Percentiles rank a stretch among this genome's conserved stretches.
These are phyloP conservation scores for Discoglossus pictus DNA, from an alignment of 2,797 vertebrate genomes.

Conservation along the genomic window DNA sequence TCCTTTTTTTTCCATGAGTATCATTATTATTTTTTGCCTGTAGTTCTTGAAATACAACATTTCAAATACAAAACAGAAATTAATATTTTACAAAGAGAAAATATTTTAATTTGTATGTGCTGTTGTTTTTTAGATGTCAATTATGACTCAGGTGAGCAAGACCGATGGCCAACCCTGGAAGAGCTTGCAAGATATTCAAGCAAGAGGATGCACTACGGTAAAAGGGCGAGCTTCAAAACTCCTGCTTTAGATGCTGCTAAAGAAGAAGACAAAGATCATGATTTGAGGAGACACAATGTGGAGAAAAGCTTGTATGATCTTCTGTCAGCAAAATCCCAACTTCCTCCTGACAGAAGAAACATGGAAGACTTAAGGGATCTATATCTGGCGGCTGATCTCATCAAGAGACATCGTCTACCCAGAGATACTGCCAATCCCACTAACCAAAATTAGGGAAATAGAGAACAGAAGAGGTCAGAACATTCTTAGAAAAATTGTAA, in stretches of 20 bases:
- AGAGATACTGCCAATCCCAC: background rate
- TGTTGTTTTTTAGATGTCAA: slow-evolving; percentile 9
- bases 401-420: slow-evolving; percentile 32
- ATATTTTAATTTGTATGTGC: background rate
- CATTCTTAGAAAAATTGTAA: no score
- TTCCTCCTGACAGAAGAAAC: slow-evolving; percentile 6
- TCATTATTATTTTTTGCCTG: no score
- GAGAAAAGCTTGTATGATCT: slow-evolving; percentile 33
- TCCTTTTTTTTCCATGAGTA: no score
- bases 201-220: slow-evolving; percentile 5
- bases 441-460: background rate
- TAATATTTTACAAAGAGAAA: background rate
- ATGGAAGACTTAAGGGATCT: slow-evolving; percentile 24
- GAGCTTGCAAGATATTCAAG: slow-evolving; percentile 24
- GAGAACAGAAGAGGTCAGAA: no score
- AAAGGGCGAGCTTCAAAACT: background rate
- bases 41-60: no score
- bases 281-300: background rate
- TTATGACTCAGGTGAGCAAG: slow-evolving; percentile 39
- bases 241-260: background rate
- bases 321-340: slow-evolving; percentile 12
- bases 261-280: background rate
- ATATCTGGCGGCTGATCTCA: slow-evolving; percentile 14
- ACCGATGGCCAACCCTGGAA: slow-evolving; percentile 39
- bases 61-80: no score